Evolutionary conservation across 2,888 invertebrate species (phyloP).

Genomic region (Drosophila mercatorum): DNA sequence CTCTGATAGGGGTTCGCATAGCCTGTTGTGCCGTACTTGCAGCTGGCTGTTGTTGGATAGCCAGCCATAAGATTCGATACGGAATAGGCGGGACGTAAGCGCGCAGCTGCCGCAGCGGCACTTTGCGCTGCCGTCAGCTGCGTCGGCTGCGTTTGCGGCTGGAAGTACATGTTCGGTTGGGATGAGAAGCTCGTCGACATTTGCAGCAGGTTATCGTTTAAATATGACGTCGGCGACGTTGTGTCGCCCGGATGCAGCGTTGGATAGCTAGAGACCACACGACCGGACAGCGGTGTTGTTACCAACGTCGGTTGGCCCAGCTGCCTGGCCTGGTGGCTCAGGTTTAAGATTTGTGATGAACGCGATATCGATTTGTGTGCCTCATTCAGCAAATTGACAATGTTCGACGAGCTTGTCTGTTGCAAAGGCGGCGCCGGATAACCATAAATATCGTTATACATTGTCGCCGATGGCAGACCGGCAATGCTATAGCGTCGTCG

Average conservation of each 20-base stretch:
- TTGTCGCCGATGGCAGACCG: constrained; percentile 84
- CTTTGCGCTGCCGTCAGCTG: constrained; percentile 72
- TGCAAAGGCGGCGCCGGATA: constrained; percentile 76
- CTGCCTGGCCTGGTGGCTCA: constrained; percentile 83
- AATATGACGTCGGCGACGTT: constrained; percentile 79
- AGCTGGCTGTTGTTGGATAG: constrained; percentile 66
- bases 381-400: constrained; percentile 84
- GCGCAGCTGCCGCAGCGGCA: constrained; percentile 74
- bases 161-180: constrained; percentile 85
- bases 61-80: constrained; percentile 82
- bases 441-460: constrained; percentile 84
- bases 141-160: constrained; percentile 75
- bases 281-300: constrained; percentile 81
- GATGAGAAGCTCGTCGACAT: constrained; percentile 85
- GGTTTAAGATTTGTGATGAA: constrained; percentile 84
- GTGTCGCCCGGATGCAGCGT: constrained; percentile 82
- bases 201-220: constrained; percentile 84
- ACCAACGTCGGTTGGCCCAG: constrained; percentile 60
- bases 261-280: constrained; percentile 84
- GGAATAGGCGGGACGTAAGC: constrained; percentile 83
- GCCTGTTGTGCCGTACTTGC: constrained; percentile 65
- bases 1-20: constrained; percentile 81
- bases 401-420: constrained; percentile 83
- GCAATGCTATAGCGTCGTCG: constrained; percentile 84
- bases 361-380: constrained; percentile 85